Conservation (phyloP, 2,888 invertebrate genomes). For the Seira sanloemensis region DNA sequence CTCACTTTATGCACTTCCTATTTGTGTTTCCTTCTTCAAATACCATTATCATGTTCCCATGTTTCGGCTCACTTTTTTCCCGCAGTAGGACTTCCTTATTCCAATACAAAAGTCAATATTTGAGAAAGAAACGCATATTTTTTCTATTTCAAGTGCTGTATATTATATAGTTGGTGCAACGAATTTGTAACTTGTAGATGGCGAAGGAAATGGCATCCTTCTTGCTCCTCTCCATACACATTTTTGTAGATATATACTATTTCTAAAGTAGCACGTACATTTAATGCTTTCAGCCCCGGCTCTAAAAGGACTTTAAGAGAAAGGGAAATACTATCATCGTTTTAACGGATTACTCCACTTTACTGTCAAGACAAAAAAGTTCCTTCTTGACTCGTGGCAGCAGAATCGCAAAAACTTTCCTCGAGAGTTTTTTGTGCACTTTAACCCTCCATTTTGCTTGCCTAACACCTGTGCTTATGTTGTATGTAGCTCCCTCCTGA, state of each 20-base stretch:
- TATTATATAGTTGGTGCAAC: too few species aligned
- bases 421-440: not conserved
- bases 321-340: slow-evolving; percentile 36
- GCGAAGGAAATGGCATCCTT: not conserved
- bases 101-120: slow-evolving; percentile 58
- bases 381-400: not conserved
- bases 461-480: not conserved
- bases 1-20: too few species aligned
- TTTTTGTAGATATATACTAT: too few species aligned
- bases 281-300: slow-evolving; percentile 43
- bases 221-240: not conserved
- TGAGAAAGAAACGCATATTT: slow-evolving; percentile 43
- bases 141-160: not conserved
- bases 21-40: not conserved
- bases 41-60: not conserved
- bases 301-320: not conserved
- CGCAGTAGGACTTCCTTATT: not conserved
- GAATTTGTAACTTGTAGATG: not conserved
- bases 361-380: slow-evolving; percentile 43
- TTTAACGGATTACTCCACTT: slow-evolving; percentile 47
- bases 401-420: not conserved
- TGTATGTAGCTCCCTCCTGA: too few species aligned
- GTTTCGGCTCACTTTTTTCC: not conserved
- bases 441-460: not conserved
- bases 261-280: not conserved